These are phyloP conservation scores for Pyrrhia umbra DNA, from an alignment of 2,888 invertebrate species.

Conservation along the genomic window DNA sequence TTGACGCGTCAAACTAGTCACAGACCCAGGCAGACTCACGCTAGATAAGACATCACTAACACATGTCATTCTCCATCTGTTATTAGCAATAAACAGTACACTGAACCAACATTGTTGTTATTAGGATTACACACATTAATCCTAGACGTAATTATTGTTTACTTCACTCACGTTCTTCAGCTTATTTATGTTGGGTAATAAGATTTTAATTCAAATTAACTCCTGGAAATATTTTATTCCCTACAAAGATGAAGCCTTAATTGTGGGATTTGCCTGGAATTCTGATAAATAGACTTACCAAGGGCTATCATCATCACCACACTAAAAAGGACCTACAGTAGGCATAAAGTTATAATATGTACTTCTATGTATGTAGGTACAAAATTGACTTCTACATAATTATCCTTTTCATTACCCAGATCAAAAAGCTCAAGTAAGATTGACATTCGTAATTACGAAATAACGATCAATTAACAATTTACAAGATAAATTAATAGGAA, in stretches of 20 bases:
- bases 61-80: constrained; percentile 15
- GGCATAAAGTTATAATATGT: no score
- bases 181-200: not conserved
- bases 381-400: not conserved
- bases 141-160: not conserved
- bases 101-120: constrained; percentile 9
- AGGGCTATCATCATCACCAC: no score
- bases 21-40: not conserved
- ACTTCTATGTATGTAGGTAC: not conserved
- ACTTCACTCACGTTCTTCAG: not conserved
- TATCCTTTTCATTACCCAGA: not conserved
- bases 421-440: constrained; percentile 20
- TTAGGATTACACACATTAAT: not conserved
- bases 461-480: constrained; percentile 15
- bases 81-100: constrained; percentile 28
- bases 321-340: no score
- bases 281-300: no score
- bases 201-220: not conserved
- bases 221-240: not conserved
- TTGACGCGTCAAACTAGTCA: not conserved
- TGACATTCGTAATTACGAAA: constrained; percentile 26
- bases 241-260: not conserved
- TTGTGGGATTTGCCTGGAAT: no score
- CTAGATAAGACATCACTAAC: constrained; percentile 18
- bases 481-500: constrained; percentile 13